phyloP scores from a whole-genome alignment of 1,140 invertebrate species.

The Brachionus angularis region DNA sequence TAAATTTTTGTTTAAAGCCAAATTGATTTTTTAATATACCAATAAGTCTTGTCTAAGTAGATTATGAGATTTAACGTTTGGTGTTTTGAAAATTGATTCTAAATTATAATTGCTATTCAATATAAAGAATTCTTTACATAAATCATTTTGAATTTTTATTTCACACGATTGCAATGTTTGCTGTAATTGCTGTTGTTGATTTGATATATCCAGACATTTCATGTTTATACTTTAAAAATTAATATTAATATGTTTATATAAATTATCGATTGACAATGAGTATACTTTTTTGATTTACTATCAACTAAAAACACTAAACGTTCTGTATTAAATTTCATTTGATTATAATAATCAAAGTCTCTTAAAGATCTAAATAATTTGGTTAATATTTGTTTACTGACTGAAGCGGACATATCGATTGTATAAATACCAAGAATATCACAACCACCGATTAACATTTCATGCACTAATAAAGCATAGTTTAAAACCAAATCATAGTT shows the following conservation, averaged over 20 bases:
- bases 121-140: background rate
- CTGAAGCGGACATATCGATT: background rate
- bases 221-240: conserved; percentile 19
- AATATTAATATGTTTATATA: no score
- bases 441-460: conserved; percentile 24
- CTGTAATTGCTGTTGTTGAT: conserved; percentile 6
- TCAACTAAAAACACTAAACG: conserved; percentile 35
- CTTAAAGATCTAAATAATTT: conserved; percentile 12
- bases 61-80: conserved; percentile 32
- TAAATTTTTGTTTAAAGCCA: background rate
- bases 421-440: conserved; percentile 39
- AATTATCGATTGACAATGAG: no score
- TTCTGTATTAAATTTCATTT: conserved; percentile 37
- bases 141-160: conserved; percentile 13
- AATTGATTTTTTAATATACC: background rate
- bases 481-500: background rate
- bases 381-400: background rate
- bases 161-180: conserved; percentile 2
- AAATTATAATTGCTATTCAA: conserved; percentile 5
- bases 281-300: conserved; percentile 1
- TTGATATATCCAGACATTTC: conserved; percentile 18
- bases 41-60: conserved; percentile 30
- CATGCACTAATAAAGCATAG: conserved; percentile 18
- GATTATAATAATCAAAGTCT: conserved; percentile 25
- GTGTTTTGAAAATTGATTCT: conserved; percentile 19